Conservation (phyloP, 1,140 invertebrate genomes). For the Branchinecta lindahli region DNA sequence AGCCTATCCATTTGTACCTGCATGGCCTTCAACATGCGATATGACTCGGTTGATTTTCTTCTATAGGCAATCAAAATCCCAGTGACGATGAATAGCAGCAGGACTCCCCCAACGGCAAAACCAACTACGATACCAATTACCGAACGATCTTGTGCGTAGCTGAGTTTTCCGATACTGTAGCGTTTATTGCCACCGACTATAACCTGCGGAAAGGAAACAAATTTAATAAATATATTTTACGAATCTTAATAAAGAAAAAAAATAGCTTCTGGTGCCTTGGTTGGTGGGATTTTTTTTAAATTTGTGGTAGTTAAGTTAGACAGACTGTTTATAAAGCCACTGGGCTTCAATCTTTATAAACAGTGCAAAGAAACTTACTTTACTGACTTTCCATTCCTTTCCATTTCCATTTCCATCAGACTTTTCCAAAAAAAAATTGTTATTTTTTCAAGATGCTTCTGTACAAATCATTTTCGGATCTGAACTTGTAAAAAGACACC, state of each 20-base stretch:
- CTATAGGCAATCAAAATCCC: slow-evolving; percentile 83
- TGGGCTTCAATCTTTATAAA: no score
- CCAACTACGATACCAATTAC: slow-evolving; percentile 63
- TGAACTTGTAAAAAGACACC: no score
- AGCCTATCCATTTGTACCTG: slow-evolving; percentile 99
- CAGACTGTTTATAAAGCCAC: no score
- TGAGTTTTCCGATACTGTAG: slow-evolving; percentile 76
- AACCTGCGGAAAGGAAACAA: slow-evolving; percentile 32
- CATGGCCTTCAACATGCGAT: slow-evolving; percentile 92
- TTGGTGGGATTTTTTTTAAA: no score
- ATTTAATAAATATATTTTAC: background rate
- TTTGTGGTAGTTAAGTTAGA: no score
- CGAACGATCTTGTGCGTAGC: slow-evolving; percentile 64
- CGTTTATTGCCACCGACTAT: slow-evolving; percentile 64
- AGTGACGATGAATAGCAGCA: slow-evolving; percentile 46
- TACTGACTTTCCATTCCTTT: no score
- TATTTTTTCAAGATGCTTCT: no score
- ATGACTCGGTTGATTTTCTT: slow-evolving; percentile 89
- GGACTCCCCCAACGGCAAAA: slow-evolving; percentile 51
- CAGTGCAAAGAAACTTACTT: no score
- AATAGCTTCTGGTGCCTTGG: no score
- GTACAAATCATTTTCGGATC: no score
- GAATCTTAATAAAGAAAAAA: background rate
- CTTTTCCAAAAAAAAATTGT: no score
- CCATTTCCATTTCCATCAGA: no score